Evolutionary conservation across 1,140 invertebrate genomes (phyloP), one percentile per base, ranked within the genome.

Genomic region (Capitella teleta): DNA sequence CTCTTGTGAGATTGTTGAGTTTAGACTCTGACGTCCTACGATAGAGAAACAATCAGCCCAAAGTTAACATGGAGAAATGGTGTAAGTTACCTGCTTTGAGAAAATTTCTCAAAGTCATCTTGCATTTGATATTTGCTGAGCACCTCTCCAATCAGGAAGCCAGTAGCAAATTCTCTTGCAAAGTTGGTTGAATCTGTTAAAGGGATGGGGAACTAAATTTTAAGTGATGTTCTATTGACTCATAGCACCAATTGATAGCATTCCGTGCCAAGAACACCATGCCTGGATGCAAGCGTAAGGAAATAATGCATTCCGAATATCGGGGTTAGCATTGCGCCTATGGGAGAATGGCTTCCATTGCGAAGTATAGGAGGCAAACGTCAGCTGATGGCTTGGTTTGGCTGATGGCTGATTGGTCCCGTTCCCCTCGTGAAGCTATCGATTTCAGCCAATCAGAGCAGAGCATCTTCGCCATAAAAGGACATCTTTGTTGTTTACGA

Each of bases 71-170:
- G n/a, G 19, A 30, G 49, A 37, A 55, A 53, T 49, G 14, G 16
- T 37, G 21, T n/a, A n/a, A 57, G 53, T 63, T 63, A 73, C 71
- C 59, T 70, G 59, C 54, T 66, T 47, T 68, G 67, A 16, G 69
- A 72, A 60, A 74, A 72, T 41, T 68, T 59, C 49, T 70, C 66
- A 59, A 74, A 73, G 54, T 74, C 70, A 67, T 72, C 61, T 49
- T 72, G 70, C 28, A 73, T 54, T 32, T 67, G 61, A 61, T 71
- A 66, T 50, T 69, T 72, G 37, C 64, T 30, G 5, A 74, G 43
- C n/a, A 72, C 62, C 55, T 74, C 70, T 36, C 71, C 70, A 50
- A 74, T 57, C 21, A 74, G 51, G 58, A 59, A 74, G 30, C 71
- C 71, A 42, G 64, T 69, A 21, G 67, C 46, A 65, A 72, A 74